phyloP scores from a whole-genome alignment of 2,113 vertebrate genomes.

The Scomber japonicus region DNA sequence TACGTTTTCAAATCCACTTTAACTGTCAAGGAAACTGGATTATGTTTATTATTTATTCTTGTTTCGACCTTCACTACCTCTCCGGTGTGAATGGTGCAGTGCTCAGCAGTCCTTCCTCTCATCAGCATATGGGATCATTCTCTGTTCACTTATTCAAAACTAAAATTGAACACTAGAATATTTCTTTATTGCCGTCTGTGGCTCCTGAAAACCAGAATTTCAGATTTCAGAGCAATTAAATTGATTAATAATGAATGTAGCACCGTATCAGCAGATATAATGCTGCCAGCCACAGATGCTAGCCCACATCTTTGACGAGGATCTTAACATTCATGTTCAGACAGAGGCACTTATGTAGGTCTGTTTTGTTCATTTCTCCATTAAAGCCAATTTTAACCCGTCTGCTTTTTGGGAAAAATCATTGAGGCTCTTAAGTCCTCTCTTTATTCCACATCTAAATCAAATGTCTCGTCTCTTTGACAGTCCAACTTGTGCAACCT shows the following conservation, averaged over 20 bases:
- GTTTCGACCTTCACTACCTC: slow-evolving; percentile 8
- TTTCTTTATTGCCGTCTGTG: neutral
- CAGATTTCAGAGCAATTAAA: neutral
- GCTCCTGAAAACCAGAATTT: neutral
- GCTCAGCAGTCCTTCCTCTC: neutral
- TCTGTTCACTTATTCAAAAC: neutral
- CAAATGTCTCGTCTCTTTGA: slow-evolving; percentile 22
- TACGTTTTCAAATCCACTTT: neutral
- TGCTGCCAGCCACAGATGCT: neutral
- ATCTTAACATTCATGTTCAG: slow-evolving; percentile 18
- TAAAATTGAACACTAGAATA: neutral
- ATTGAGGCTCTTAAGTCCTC: slow-evolving; percentile 24
- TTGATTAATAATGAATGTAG: neutral
- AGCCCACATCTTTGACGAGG: slow-evolving; percentile 5
- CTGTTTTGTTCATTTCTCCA: slow-evolving; percentile 4
- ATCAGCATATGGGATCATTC: neutral
- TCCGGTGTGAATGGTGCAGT: neutral
- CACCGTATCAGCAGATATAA: neutral
- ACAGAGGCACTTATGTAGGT: neutral
- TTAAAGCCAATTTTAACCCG: neutral
- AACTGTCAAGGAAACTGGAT: slow-evolving; percentile 1
- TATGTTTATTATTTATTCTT: neutral
- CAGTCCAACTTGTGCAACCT: neutral
- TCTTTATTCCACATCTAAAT: slow-evolving; percentile 6
- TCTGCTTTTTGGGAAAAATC: neutral